A percentile compares a stretch with the other conserved stretches of the same genome.
phyloP scores from a whole-genome alignment of 2,888 invertebrate genomes.

The Steinernema carpocapsae region DNA sequence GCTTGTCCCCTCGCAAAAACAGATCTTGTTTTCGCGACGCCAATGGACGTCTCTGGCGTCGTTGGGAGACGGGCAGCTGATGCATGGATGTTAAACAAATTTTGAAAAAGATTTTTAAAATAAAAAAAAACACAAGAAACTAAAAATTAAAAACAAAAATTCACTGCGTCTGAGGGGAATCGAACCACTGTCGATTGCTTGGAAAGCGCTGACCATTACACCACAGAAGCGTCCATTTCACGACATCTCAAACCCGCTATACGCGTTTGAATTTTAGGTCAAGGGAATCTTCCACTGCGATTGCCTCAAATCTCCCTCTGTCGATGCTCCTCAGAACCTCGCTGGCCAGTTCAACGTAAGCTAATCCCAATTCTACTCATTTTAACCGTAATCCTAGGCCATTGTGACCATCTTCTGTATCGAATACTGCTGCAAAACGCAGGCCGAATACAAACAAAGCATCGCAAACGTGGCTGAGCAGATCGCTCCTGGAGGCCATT shows the following conservation, averaged over 20 bases:
- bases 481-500: conserved; percentile 56
- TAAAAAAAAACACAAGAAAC: background rate
- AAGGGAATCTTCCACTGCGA: conserved; percentile 60
- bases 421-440: conserved; percentile 64
- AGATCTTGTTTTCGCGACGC: background rate
- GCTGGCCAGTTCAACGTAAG: conserved; percentile 52
- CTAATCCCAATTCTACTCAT: background rate
- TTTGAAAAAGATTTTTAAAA: no score
- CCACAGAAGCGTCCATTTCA: no score
- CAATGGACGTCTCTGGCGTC: background rate
- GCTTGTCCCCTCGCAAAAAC: background rate
- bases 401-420: conserved; percentile 66
- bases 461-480: conserved; percentile 52
- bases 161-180: no score
- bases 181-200: no score
- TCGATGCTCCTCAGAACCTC: conserved; percentile 53
- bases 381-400: conserved; percentile 44
- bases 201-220: no score
- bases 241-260: no score
- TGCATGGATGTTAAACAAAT: no score
- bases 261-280: conserved; percentile 50
- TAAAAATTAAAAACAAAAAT: background rate
- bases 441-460: conserved; percentile 57
- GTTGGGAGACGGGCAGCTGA: no score
- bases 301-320: conserved; percentile 56